phyloP scores from a whole-genome alignment of 2,888 invertebrate species.

The Oxycera nigricornis region DNA sequence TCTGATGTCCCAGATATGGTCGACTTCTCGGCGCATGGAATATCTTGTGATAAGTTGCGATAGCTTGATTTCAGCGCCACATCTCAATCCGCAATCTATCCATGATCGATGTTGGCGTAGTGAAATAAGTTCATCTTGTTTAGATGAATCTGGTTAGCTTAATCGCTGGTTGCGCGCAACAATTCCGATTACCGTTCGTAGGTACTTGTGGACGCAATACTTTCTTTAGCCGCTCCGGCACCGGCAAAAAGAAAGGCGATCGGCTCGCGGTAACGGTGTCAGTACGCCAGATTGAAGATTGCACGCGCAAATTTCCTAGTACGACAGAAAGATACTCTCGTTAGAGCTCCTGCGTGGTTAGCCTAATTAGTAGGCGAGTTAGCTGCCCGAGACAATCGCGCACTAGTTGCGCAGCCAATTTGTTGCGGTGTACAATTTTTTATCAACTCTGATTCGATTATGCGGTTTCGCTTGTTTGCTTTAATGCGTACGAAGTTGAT shows the following conservation, averaged over 20 bases:
- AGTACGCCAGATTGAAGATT: slow-evolving; percentile 4
- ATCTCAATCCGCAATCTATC: not conserved
- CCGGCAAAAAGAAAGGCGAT: slow-evolving; percentile 17
- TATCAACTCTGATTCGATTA: not conserved
- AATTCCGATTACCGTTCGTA: not conserved
- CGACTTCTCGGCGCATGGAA: no score
- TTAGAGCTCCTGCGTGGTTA: slow-evolving; percentile 3
- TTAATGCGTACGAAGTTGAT: slow-evolving; percentile 3
- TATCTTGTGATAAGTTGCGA: no score
- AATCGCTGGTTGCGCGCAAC: not conserved
- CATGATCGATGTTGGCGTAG: not conserved
- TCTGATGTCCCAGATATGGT: no score
- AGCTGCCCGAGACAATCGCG: not conserved
- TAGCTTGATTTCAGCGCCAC: no score
- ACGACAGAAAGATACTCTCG: not conserved
- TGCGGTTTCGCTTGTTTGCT: not conserved
- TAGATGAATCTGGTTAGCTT: slow-evolving; percentile 17
- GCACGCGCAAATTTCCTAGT: no score
- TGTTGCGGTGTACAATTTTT: slow-evolving; percentile 10
- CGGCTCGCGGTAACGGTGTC: slow-evolving; percentile 5
- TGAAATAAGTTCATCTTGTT: slow-evolving; percentile 22
- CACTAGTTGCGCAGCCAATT: slow-evolving; percentile 5
- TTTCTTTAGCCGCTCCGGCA: not conserved
- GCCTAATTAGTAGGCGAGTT: slow-evolving; percentile 26
- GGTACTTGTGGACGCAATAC: slow-evolving; percentile 9